Base-by-base conservation (phyloP, 2,797 vertebrate genomes). In the Xenops minutus region DNA sequence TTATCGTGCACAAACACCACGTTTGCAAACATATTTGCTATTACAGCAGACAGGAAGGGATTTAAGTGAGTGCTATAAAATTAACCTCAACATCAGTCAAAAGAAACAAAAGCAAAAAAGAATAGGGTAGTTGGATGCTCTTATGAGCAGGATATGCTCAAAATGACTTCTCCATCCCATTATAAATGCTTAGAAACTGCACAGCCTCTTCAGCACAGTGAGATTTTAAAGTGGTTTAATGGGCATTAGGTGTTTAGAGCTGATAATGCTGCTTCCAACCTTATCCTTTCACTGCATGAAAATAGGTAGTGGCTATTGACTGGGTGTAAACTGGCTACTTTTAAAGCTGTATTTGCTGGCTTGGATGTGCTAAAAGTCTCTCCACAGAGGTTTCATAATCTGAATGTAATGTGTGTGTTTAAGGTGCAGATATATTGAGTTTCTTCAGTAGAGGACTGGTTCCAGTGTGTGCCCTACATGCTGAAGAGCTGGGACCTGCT, bases 201-300 rank as follows among this genome's bases (percentile, higher is more conserved):
- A 78, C 36, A 69, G 67, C 41, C 67, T 94, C 68, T 85, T 66
- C 78, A 73, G 51, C 9, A 2, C 52, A 71, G 85, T 71, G 48
- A 85, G 74, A 55, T 94, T 86, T 90, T 69, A 29, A 67, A 95
- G 83, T 86, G 56, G 63, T 82, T 94, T 92, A 89, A 85, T 93
- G 78, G 83, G 32, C 29, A 26, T 85, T 85, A 82, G 51, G 51
- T 78, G 85, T 84, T 95, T 64, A 76, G 80, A 85, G 67, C 83
- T 79, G 74, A 87, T 90, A 87, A 91, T 85, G 61, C 67, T 0
- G 0, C 52, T 92, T 93, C 72, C 61, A 93, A 14, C 49, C 64
- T 82, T 76, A 63, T 80, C 61, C 76, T 90, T 94, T 92, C 30
- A 7, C 63, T 88, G 49, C 64, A 51, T 76, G 64, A 86, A 92